A percentile compares a stretch with the other conserved stretches of the same genome.
These are phyloP conservation scores for Coregonus clupeaformis DNA, from an alignment of 2,113 vertebrate genomes.

Conservation along the genomic window DNA sequence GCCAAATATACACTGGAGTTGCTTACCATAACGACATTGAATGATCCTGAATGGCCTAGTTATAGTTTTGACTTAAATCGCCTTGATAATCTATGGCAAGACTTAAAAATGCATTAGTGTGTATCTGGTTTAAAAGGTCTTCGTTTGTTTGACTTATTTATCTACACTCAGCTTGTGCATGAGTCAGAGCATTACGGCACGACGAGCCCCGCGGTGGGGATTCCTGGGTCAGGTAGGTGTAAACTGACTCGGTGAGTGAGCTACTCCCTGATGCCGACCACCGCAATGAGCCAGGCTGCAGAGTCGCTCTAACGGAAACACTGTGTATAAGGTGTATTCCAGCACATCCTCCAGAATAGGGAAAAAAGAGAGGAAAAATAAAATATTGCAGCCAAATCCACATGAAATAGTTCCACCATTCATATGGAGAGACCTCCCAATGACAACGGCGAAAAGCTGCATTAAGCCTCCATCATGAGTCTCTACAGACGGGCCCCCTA, in stretches of 20 bases:
- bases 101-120: neutral
- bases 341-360: slow-evolving; percentile 88
- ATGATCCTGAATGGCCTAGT: too few species aligned
- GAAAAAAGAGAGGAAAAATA: slow-evolving; percentile 72
- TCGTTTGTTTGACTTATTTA: neutral
- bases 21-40: too few species aligned
- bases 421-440: slow-evolving; percentile 84
- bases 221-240: slow-evolving; percentile 88
- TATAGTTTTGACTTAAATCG: too few species aligned
- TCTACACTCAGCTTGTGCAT: neutral
- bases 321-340: slow-evolving; percentile 89
- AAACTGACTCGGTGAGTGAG: slow-evolving; percentile 85
- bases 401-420: slow-evolving; percentile 87
- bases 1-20: too few species aligned
- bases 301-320: slow-evolving; percentile 90
- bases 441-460: slow-evolving; percentile 73
- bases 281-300: slow-evolving; percentile 75
- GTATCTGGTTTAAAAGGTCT: neutral
- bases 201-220: slow-evolving; percentile 50
- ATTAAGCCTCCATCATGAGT: slow-evolving; percentile 59
- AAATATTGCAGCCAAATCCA: slow-evolving; percentile 81
- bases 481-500: slow-evolving; percentile 20
- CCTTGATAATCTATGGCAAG: too few species aligned
- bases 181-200: neutral
- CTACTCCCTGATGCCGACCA: slow-evolving; percentile 77